Evolutionary conservation across 2,888 invertebrate genomes (phyloP).

Genomic region (Chromoteleia sp.): DNA sequence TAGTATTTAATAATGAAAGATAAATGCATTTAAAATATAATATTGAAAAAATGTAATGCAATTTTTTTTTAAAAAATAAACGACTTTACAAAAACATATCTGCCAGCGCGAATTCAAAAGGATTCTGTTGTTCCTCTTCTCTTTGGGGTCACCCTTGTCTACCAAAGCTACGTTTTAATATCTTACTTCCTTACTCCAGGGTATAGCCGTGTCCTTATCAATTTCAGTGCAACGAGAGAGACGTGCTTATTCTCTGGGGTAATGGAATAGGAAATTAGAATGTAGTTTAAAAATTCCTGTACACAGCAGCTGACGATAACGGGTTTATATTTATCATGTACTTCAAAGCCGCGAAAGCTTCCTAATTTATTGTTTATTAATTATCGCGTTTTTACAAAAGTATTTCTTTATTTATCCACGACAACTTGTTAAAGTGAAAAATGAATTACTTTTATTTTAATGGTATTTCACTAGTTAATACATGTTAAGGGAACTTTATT

Average conservation of each 20-base stretch:
- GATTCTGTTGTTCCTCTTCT: background rate
- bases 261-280: constrained; percentile 62
- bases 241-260: constrained; percentile 33
- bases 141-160: constrained; percentile 36
- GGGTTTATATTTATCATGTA: constrained; percentile 27
- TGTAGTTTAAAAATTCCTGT: constrained; percentile 49
- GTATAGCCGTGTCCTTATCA: constrained; percentile 42
- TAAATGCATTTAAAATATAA: too few species aligned
- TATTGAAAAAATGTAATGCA: too few species aligned
- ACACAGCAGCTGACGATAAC: constrained; percentile 23
- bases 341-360: constrained; percentile 16
- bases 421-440: background rate
- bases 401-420: background rate
- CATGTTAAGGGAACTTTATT: constrained; percentile 19
- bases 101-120: constrained; percentile 14
- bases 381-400: too few species aligned
- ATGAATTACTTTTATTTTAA: background rate
- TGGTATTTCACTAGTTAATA: background rate
- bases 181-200: constrained; percentile 48
- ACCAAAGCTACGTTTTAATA: constrained; percentile 48
- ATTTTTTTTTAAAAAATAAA: constrained; percentile 10
- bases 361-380: background rate
- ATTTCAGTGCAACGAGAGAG: constrained; percentile 28
- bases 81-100: background rate
- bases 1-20: too few species aligned